Conservation (phyloP, 2,113 vertebrate species). For the Cricetomys ansorgei region DNA sequence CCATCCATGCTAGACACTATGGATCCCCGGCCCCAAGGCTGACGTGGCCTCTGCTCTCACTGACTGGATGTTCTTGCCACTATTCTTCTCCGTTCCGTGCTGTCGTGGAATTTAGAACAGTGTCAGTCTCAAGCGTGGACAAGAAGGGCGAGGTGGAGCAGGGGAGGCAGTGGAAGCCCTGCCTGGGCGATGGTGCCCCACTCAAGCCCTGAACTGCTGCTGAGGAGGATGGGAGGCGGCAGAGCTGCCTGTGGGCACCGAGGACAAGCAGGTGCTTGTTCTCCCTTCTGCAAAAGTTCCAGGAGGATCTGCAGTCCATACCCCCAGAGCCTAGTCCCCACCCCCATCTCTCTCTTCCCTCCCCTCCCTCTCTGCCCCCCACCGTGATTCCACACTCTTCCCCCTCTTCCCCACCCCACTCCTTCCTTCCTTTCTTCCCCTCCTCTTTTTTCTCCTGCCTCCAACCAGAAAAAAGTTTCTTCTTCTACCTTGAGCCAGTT, state of each 20-base stretch:
- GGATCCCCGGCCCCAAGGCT: not conserved
- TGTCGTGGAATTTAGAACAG: not conserved
- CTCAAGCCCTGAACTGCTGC: accelerated
- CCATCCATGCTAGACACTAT: not conserved
- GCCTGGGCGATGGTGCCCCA: accelerated
- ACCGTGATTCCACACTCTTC: too few species aligned
- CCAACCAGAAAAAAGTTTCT: not conserved
- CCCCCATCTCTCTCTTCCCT: not conserved
- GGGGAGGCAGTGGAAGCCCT: too few species aligned
- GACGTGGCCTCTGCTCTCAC: not conserved
- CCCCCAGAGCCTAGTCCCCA: too few species aligned
- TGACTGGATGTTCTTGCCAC: not conserved
- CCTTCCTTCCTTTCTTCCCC: accelerated
- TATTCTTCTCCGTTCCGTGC: not conserved
- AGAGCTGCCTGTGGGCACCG: accelerated
- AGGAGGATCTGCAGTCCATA: accelerated
- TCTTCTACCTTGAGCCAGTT: not conserved
- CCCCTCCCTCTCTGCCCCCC: too few species aligned
- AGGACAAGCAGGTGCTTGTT: accelerated
- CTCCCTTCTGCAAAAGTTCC: not conserved
- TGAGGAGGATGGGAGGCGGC: accelerated
- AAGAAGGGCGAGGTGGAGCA: not conserved
- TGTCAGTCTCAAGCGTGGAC: accelerated
- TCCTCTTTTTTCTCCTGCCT: not conserved
- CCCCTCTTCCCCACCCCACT: accelerated